These are phyloP conservation scores for Argya squamiceps DNA, from an alignment of 2,797 vertebrate genomes.

Conservation along the genomic window DNA sequence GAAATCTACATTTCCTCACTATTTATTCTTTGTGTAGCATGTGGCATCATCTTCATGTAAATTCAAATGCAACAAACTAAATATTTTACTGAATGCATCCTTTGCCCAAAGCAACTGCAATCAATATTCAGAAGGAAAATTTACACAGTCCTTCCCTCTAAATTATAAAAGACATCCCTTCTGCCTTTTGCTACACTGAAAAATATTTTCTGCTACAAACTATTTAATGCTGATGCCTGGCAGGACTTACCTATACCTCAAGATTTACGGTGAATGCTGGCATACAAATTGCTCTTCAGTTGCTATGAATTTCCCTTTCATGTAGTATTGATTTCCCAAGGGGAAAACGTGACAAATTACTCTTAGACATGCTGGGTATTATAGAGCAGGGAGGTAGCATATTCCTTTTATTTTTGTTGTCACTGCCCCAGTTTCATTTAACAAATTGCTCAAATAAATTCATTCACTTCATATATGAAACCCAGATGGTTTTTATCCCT, in stretches of 20 bases:
- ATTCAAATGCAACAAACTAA: not conserved
- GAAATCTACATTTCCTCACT: not conserved
- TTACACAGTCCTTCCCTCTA: not conserved
- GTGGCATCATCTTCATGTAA: not conserved
- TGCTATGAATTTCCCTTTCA: conserved; percentile 15
- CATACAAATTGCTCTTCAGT: not conserved
- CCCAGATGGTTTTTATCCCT: not conserved
- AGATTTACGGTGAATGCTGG: not conserved
- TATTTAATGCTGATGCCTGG: not conserved
- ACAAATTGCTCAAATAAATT: not conserved
- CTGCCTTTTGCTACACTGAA: not conserved
- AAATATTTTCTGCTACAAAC: not conserved
- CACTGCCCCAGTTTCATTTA: not conserved
- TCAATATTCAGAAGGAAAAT: not conserved
- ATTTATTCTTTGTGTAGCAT: not conserved
- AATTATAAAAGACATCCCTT: not conserved
- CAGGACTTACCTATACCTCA: not conserved
- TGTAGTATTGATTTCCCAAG: not conserved
- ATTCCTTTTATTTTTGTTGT: not conserved
- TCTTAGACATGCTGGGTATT: not conserved
- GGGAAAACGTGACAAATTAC: not conserved
- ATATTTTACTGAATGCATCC: not conserved
- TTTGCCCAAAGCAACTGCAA: not conserved
- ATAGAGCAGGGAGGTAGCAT: not conserved
- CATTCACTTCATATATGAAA: not conserved